Evolutionary conservation across 2,797 vertebrate genomes (phyloP), one percentile per base, ranked within the genome.

Genomic region (Microchirus variegatus): DNA sequence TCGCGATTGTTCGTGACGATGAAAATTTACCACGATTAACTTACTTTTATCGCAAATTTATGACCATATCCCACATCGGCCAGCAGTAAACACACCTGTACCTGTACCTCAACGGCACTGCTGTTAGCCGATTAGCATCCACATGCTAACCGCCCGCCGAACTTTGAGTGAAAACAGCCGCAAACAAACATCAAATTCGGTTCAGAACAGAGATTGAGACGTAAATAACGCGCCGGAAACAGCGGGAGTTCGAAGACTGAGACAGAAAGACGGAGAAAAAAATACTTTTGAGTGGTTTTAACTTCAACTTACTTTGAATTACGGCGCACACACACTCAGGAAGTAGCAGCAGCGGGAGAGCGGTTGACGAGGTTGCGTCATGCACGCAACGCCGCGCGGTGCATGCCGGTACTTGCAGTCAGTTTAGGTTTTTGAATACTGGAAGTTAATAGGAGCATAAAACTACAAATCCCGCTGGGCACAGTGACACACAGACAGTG

Each of bases 321-420:
- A 14, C 3, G 2, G 3, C 38, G 13, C 12, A 42, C 13, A 42
- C 41, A 42, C 12, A 42, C 41, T 50, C 19, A n/a, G n/a, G n/a
- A n/a, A 1, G 19, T 36, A 18, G 7, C 31, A 43, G 70, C 72
- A 10, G 31, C 78, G 83, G 53, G 43, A 47, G 59, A 13, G 36
- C 19, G 1, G 48, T 55, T 4, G 51, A 22, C 14, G 16, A 19
- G 3, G 18, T 0, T 13, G 0, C 10, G 2, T 52, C 62, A 5
- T 76, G 79, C 63, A 68, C 82, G 84, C 70, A 26, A 22, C 7
- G 10, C 0, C 1, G 0, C 18, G 35, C 16, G 17, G 5, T 52
- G 88, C 60, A 78, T 43, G 9, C 4, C 5, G 87, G 87, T 26
- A 47, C 4, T n/a, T 71, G 78, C 57, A 78, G 87, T 87, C 44